A percentile compares a stretch with the other conserved stretches of the same genome.
Evolutionary conservation across 2,797 vertebrate species (phyloP).

Genomic region (Bovichtus variegatus): DNA sequence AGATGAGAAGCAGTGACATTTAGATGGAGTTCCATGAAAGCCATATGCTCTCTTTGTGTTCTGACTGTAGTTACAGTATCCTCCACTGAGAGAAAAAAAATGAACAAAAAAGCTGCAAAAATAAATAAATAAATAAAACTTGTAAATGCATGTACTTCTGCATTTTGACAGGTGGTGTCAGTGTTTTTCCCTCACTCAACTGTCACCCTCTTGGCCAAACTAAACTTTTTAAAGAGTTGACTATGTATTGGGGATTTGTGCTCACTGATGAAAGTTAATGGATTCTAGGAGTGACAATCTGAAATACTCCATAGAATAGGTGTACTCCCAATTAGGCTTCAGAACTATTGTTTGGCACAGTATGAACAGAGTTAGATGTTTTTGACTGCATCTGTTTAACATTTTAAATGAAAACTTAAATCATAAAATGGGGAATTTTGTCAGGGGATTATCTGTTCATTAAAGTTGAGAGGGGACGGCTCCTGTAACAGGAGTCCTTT

Average conservation of each 20-base stretch:
- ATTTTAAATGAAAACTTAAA: slow-evolving; percentile 17
- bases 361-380: not conserved
- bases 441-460: slow-evolving; percentile 60
- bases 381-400: not conserved
- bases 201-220: slow-evolving; percentile 6
- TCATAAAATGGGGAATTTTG: slow-evolving; percentile 16
- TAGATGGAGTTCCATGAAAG: slow-evolving; percentile 46
- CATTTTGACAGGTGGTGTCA: slow-evolving; percentile 77
- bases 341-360: not conserved
- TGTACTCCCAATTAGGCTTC: not conserved
- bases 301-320: not conserved
- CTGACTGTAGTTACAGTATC: slow-evolving; percentile 40
- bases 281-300: not conserved
- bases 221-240: slow-evolving; percentile 8
- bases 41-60: slow-evolving; percentile 66
- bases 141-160: slow-evolving; percentile 65
- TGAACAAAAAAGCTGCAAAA: slow-evolving; percentile 13
- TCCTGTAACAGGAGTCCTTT: slow-evolving; percentile 74
- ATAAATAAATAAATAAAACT: too few relatives aligned
- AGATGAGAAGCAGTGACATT: slow-evolving; percentile 63
- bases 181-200: slow-evolving; percentile 67
- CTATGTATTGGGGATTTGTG: not conserved
- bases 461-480: slow-evolving; percentile 63
- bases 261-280: not conserved
- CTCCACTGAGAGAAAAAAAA: slow-evolving; percentile 17